Percentiles rank a stretch among this genome's conserved stretches.
Evolutionary conservation across 2,888 invertebrate genomes (phyloP).

Genomic region (Lutraria lutraria): DNA sequence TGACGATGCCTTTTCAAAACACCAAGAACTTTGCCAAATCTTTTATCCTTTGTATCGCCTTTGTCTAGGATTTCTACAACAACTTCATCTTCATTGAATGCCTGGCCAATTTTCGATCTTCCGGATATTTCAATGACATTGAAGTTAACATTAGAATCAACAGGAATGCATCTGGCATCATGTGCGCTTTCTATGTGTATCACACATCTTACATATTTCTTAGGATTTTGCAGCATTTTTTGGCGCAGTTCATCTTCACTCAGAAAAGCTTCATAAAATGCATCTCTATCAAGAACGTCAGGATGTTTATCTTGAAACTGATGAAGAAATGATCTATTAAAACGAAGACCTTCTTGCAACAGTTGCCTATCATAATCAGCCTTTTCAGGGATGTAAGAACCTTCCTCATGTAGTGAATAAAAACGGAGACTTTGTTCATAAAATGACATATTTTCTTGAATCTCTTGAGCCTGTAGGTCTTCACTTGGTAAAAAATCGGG

Average conservation of each 20-base stretch:
- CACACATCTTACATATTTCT: constrained; percentile 63
- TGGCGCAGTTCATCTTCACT: neutral
- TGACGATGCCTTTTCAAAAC: constrained; percentile 50
- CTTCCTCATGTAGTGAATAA: constrained; percentile 26
- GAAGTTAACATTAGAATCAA: constrained; percentile 44
- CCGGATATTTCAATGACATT: constrained; percentile 70
- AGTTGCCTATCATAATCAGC: constrained; percentile 35
- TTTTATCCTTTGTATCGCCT: constrained; percentile 42
- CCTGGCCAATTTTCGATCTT: constrained; percentile 70
- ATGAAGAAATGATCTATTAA: constrained; percentile 48
- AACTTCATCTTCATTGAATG: constrained; percentile 72
- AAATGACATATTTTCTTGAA: constrained; percentile 42
- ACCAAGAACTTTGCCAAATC: constrained; percentile 47
- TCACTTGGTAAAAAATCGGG: constrained; percentile 17
- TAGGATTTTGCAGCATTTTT: constrained; percentile 38
- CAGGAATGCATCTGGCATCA: constrained; percentile 60
- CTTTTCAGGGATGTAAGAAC: constrained; percentile 4
- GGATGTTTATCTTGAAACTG: constrained; percentile 46
- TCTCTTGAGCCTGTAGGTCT: constrained; percentile 23
- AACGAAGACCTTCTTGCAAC: constrained; percentile 28
- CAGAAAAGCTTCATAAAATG: neutral
- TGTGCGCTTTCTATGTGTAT: constrained; percentile 69
- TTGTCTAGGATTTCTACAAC: constrained; percentile 68
- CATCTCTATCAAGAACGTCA: neutral
- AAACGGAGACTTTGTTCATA: constrained; percentile 60